Evolutionary conservation across 2,888 invertebrate species (phyloP), one percentile per base, ranked within the genome.

Genomic region (Ariolimax columbianus): DNA sequence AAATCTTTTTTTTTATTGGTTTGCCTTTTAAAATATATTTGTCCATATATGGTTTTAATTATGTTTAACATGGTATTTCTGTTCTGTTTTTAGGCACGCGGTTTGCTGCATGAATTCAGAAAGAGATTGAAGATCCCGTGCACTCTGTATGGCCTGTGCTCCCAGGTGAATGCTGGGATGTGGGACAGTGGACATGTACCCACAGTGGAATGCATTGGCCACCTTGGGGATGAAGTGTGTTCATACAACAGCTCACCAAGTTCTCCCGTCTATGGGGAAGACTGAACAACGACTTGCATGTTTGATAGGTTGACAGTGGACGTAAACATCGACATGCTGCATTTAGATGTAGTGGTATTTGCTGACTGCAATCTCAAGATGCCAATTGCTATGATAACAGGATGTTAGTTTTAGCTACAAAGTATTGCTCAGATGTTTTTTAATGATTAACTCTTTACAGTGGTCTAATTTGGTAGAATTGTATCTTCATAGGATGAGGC

Each of bases 181-280:
- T 98, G 98, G 98, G 98, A 98, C 95, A 97, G 97, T 83, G 96
- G 97, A 9, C 98, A 98, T 93, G 96, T 97, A 86, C 98, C 98
- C 0, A 96, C 96, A 40, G 96, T 98, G 63, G 97, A 97, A 92
- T 98, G 98, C 93, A 91, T 91, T 11, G 94, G 93, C 11, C 91
- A 90, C 83, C 89, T 90, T 38, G 86, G 86, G 9, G 89, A 91
- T 84, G 89, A 88, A 1, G 86, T 88, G n/a, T 92, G 92, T 81
- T 91, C 92, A 38, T 86, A 88, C 86, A 84, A 88, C 77, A 88
- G 88, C 72, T 83, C 84, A 6, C 87, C 88, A 40, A 86, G 82
- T 77, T 86, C 88, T 63, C 88, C 88, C 0, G 86, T 84, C 38
- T 59, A 51, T 73, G 77, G 47, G 17, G 78, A 59, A 70, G 66